Base-by-base conservation (phyloP, 2,888 invertebrate genomes). In the Sminthurides aquaticus region DNA sequence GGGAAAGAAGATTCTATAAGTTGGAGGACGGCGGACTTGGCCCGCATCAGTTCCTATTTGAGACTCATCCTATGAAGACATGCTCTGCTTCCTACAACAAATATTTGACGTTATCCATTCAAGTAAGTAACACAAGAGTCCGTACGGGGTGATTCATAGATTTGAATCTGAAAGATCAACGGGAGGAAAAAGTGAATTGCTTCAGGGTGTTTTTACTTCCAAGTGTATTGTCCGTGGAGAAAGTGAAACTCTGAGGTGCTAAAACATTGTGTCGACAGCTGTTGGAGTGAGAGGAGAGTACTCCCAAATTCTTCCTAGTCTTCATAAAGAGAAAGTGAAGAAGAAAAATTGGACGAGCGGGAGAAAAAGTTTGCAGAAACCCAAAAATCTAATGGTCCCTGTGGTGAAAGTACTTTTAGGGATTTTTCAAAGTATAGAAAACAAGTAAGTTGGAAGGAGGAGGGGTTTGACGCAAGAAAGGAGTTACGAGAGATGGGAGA, bases 81-180 rank as follows among this genome's bases (percentile, higher is more conserved):
- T 65, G 67, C 64, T 67, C 59, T 59, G 60, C 62, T 67, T 64
- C 64, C 54, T 65, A 58, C 64, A 55, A 61, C 67, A 67, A 67
- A 67, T 67, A 67, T 67, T 67, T 67, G 67, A 67, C 15, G 8
- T 34, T 34, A 34, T 34, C 8, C 43, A 11, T n/a, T n/a, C n/a
- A 34, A 57, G 59, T 58, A 26, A 34, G 62, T 57, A 34, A 34
- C 15, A 34, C 43, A 5, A 34, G 43, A 34, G n/a, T n/a, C n/a
- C n/a, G n/a, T n/a, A n/a, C n/a, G n/a, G n/a, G n/a, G 43, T 34
- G 43, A 34, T 34, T 34, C 43, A 34, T 34, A 11, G 8, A 34
- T 34, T 34, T 11, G 8, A 34, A 11, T 34, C 43, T 34, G 8
- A 15, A 5, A 34, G 43, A 34, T 34, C 15, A 34, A 34, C 43